These are phyloP conservation scores for Nymphalis c-album DNA, from an alignment of 2,888 invertebrate species.

Conservation along the genomic window DNA sequence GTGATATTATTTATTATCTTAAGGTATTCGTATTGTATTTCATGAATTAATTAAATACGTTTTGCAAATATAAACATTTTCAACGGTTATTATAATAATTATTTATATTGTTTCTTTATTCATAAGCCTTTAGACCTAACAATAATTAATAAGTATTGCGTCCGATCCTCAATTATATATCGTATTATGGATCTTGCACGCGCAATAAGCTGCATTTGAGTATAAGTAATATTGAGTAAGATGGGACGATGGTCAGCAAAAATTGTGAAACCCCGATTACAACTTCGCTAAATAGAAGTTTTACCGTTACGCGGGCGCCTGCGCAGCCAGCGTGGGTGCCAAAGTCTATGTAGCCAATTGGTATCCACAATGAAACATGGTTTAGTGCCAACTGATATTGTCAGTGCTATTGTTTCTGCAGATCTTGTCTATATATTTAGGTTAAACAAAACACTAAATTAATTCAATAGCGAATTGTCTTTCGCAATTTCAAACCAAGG, in stretches of 20 bases:
- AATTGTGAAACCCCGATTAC: constrained; percentile 55
- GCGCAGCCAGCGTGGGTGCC: constrained; percentile 45
- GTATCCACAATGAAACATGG: constrained; percentile 37
- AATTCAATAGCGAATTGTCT: constrained; percentile 29
- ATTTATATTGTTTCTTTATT: too few relatives aligned
- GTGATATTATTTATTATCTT: too few relatives aligned
- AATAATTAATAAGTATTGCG: neutral
- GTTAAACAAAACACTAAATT: constrained; percentile 35
- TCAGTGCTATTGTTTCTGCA: constrained; percentile 35
- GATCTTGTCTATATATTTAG: constrained; percentile 38
- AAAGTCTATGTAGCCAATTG: constrained; percentile 44
- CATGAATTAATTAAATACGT: too few relatives aligned
- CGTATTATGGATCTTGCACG: neutral
- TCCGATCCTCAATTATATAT: constrained; percentile 1
- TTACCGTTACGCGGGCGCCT: constrained; percentile 39
- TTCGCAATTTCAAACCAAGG: constrained; percentile 17
- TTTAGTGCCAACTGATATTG: constrained; percentile 27
- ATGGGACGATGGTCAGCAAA: constrained; percentile 54
- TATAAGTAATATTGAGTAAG: constrained; percentile 62
- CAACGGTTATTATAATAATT: too few relatives aligned
- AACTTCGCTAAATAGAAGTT: constrained; percentile 46
- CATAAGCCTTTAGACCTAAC: too few relatives aligned
- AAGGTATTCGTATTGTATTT: too few relatives aligned
- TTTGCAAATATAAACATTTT: too few relatives aligned
- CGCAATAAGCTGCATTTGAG: constrained; percentile 30